These are phyloP conservation scores for Cetonia aurata DNA, from an alignment of 2,888 invertebrate species.

Conservation along the genomic window DNA sequence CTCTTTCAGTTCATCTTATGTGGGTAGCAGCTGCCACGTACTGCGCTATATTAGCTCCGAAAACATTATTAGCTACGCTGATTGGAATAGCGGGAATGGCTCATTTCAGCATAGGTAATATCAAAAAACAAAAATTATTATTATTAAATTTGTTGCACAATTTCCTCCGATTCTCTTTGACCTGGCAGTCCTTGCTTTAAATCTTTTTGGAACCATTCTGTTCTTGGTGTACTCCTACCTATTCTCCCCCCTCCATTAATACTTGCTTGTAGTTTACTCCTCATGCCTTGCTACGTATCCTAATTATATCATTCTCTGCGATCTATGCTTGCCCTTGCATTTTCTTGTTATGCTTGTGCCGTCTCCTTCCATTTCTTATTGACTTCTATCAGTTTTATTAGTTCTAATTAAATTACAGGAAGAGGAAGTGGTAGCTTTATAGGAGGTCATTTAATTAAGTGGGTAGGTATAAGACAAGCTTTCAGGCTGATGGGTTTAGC, in stretches of 20 bases:
- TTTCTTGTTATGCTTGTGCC: too few relatives aligned
- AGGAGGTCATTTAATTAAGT: constrained; percentile 82
- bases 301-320: not conserved
- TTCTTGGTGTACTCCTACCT: too few relatives aligned
- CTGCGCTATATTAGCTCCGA: constrained; percentile 86
- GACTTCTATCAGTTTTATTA: not conserved
- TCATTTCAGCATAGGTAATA: constrained; percentile 85
- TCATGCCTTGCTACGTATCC: too few relatives aligned
- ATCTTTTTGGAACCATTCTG: too few relatives aligned
- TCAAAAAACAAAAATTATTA: too few relatives aligned
- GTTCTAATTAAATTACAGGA: constrained; percentile 66
- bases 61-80: constrained; percentile 84
- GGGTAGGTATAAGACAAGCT: constrained; percentile 81
- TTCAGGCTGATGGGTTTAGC: constrained; percentile 84
- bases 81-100: constrained; percentile 91
- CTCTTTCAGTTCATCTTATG: constrained; percentile 88
- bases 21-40: constrained; percentile 93
- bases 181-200: too few relatives aligned
- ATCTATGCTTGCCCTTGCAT: too few relatives aligned
- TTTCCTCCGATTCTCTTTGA: too few relatives aligned
- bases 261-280: too few relatives aligned
- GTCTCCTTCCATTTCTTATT: too few relatives aligned
- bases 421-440: constrained; percentile 86
- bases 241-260: too few relatives aligned
- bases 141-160: too few relatives aligned